Percentiles rank a stretch among this genome's conserved stretches.
Conservation (phyloP, 2,113 vertebrate genomes). For the Cavia porcellus region DNA sequence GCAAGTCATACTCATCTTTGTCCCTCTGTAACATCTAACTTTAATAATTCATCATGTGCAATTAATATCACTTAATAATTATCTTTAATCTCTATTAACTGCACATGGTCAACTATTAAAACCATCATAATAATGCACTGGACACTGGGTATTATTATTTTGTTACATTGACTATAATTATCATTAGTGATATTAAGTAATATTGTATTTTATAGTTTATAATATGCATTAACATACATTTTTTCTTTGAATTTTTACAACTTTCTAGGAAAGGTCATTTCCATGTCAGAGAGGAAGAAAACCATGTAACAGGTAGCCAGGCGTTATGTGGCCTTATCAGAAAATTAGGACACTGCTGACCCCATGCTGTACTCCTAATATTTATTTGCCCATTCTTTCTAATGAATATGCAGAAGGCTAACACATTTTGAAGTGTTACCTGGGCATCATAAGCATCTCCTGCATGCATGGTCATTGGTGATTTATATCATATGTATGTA, state of each 20-base stretch:
- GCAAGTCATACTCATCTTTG: not conserved
- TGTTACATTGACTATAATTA: constrained; percentile 54
- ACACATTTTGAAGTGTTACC: not conserved
- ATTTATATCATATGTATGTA: not conserved
- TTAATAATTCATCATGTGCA: not conserved
- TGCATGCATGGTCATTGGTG: not conserved
- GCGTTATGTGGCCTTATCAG: not conserved
- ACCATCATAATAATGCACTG: constrained; percentile 10
- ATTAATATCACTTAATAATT: not conserved
- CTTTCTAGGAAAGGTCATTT: constrained; percentile 2
- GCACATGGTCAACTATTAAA: constrained; percentile 1
- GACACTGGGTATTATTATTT: constrained; percentile 38
- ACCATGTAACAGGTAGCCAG: not conserved
- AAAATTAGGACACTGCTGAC: constrained; percentile 51
- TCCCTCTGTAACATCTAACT: not conserved
- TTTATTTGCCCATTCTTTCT: not conserved
- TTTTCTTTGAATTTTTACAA: constrained; percentile 34
- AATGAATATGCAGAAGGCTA: not conserved
- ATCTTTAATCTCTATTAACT: constrained; percentile 13
- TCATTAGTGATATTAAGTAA: not conserved
- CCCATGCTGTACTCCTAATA: not conserved
- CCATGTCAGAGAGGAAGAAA: constrained; percentile 28
- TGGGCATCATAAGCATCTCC: not conserved
- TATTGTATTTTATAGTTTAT: constrained; percentile 18
- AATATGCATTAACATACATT: not conserved